Base-by-base conservation (phyloP, 2,797 vertebrate genomes). In the Anguilla obscura region DNA sequence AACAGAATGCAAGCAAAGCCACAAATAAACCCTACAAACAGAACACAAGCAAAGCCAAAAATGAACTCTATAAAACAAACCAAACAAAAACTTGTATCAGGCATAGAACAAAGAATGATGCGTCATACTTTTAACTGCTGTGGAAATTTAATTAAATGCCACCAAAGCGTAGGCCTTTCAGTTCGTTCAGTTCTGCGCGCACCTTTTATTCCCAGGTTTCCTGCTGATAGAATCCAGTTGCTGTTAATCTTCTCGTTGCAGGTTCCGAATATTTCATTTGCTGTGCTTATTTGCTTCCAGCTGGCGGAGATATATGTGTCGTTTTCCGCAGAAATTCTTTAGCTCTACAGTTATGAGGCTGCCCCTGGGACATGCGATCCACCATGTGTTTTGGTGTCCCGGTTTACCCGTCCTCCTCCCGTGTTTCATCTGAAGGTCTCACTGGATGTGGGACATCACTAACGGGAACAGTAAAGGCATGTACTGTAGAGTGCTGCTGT, bases 161-260 rank as follows among this genome's bases (percentile, higher is more conserved):
- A 14, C 7, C 9, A 56, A 30, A 87, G 86, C 54, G 18, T 58
- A 45, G 27, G 21, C 36, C 16, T 79, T 79, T 80, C 33, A 76
- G 14, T 33, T 18, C 24, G 27, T 69, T 69, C 63, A 27, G 33
- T 76, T 36, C 36, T 45, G 76, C 14, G 4, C 2, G 76, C 40
- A 45, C 36, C 76, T 80, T 40, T 45, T 80, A 48, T 71, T 69
- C 21, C 66, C 21, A 48, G 85, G 63, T 40, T 74, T 74, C 85
- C n/a, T 50, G 36, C 45, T 86, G 66, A 71, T 86, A 52, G 66
- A 86, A 60, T 24, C 86, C 74, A 60, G 86, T 82, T 6, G 30
- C 54, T 80, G 54, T 58, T 80, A 40, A 82, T 79, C 30, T n/a
- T 63, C 33, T 21, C 10, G 40, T 82, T 87, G 52, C 54, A 54